These are phyloP conservation scores for Dicerorhinus sumatrensis DNA, from an alignment of 2,113 vertebrate genomes.

Conservation along the genomic window DNA sequence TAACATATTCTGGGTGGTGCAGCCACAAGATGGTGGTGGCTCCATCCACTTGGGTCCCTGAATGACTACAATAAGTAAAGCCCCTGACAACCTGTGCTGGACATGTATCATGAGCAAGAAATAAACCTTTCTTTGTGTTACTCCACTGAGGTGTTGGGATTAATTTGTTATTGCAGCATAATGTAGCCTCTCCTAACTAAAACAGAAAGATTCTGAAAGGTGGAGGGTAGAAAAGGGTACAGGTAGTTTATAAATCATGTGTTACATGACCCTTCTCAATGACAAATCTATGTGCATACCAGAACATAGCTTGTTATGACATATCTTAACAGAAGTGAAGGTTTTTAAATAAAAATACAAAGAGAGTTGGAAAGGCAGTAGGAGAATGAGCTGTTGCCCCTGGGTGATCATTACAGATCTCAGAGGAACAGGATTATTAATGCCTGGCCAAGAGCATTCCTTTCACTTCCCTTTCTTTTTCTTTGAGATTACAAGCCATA, in stretches of 20 bases:
- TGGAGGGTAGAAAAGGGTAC: background rate
- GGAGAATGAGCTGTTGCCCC: slow-evolving; percentile 11
- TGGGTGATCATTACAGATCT: slow-evolving; percentile 54
- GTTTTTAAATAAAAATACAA: slow-evolving; percentile 68
- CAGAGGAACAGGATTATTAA: slow-evolving; percentile 64
- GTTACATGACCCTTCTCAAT: slow-evolving; percentile 27
- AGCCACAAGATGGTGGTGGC: background rate
- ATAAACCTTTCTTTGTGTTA: slow-evolving; percentile 2
- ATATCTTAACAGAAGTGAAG: slow-evolving; percentile 57
- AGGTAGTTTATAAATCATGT: slow-evolving; percentile 11
- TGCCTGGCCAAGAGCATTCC: background rate
- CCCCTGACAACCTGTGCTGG: background rate
- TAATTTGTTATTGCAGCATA: slow-evolving; percentile 53
- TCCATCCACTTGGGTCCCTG: background rate
- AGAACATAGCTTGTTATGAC: background rate
- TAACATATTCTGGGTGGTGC: background rate
- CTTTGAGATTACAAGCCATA: slow-evolving; percentile 65
- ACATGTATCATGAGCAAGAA: background rate
- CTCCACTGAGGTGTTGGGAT: background rate
- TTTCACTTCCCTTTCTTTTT: slow-evolving; percentile 59
- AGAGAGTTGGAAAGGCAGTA: slow-evolving; percentile 14
- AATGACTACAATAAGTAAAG: background rate
- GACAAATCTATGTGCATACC: background rate
- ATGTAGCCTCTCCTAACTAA: slow-evolving; percentile 23
- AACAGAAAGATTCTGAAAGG: background rate